phyloP scores from a whole-genome alignment of 2,888 invertebrate genomes.

The Cosmia pyralina region DNA sequence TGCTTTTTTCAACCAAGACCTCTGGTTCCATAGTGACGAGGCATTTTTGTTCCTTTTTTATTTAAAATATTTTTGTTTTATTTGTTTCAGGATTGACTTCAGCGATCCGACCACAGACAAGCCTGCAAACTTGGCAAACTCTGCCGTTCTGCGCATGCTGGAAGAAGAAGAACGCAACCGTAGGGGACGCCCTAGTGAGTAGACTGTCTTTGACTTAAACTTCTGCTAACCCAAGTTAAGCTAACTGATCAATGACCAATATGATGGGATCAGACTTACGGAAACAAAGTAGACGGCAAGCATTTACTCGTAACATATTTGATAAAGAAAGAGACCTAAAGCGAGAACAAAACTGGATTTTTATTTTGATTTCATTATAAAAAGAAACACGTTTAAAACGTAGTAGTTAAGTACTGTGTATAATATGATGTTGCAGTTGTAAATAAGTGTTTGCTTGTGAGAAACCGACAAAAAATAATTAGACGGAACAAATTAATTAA shows the following conservation, averaged over 20 bases:
- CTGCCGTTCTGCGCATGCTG: constrained; percentile 95
- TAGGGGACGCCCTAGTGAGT: constrained; percentile 92
- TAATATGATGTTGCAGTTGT: constrained; percentile 22
- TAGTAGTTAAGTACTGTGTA: background rate
- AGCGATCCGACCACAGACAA: constrained; percentile 92
- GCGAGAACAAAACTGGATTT: background rate
- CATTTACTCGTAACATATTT: background rate
- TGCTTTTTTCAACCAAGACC: background rate
- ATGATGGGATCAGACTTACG: constrained; percentile 1
- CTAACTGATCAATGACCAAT: background rate
- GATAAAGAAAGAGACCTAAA: background rate
- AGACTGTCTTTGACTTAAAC: background rate
- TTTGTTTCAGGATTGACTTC: constrained; percentile 94
- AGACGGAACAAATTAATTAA: background rate
- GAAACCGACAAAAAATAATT: constrained; percentile 2
- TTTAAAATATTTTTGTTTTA: background rate
- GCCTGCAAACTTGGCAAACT: constrained; percentile 95
- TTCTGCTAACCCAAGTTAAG: constrained; percentile 6
- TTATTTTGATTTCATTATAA: background rate
- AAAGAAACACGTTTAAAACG: background rate
- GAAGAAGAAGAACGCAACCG: constrained; percentile 95
- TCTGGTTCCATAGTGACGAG: background rate
- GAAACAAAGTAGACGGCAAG: background rate
- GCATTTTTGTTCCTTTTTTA: background rate
- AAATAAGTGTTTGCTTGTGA: constrained; percentile 22